Base-by-base conservation (phyloP, 2,797 vertebrate species). In the Allobates femoralis region DNA sequence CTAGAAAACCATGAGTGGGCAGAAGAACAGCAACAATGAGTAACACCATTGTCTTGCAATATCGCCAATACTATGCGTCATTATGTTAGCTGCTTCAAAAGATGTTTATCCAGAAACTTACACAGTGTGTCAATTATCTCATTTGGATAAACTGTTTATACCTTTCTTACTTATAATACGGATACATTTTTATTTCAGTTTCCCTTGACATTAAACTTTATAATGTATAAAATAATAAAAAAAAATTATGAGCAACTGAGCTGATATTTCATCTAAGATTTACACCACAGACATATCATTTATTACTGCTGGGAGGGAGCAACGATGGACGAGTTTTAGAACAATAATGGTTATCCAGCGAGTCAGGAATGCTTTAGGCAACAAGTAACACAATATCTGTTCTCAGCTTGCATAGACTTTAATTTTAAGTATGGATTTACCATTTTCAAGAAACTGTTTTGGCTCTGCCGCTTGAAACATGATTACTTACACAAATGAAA, bases 361-460 rank as follows among this genome's bases (percentile, higher is more conserved):
- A 93, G 90, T 92, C 90, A 91, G 90, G 90, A 90, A 90, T 87
- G 89, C 92, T 93, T 81, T 87, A 93, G 92, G 91, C 90, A 90
- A 81, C 1, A 0, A 89, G 90, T 89, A 90, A 90, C 89, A 89
- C 85, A 90, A 89, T 88, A 90, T 91, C 74, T 91, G 90, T 85
- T 93, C 77, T 55, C 85, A 74, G 74, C 81, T 90, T 84, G 75
- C 60, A 66, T 74, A 81, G 88, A 28, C 46, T 89, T 92, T 91
- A 5, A 0, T 89, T 90, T 91, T 87, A 56, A 88, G 85, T 56
- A 86, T 86, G 82, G 85, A 82, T 86, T 86, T 86, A 86, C 79
- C 67, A 76, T 81, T 86, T 86, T 81, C 66, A 86, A 86, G 79
- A 75, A 21, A 30, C 56, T 69, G 19, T 76, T 82, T 82, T 82